Conservation (phyloP, 2,797 vertebrate genomes). For the Dryobates pubescens region DNA sequence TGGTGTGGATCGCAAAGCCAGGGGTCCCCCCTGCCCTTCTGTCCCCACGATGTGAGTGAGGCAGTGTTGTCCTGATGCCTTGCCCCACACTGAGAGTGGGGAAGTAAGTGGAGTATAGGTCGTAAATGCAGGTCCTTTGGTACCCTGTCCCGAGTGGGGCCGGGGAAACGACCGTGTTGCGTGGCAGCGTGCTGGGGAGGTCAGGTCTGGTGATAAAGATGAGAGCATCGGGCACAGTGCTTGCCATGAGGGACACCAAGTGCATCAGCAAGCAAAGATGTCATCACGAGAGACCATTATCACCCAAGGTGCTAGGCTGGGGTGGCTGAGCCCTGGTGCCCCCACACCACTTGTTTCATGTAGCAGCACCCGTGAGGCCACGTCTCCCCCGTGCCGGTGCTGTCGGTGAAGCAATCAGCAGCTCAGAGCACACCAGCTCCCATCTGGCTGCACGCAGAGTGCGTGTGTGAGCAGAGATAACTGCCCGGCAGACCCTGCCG, state of each 20-base stretch:
- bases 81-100: rapidly evolving
- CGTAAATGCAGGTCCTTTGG: rapidly evolving
- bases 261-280: rapidly evolving
- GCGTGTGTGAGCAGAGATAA: conserved; percentile 56
- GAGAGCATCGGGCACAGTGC: rapidly evolving
- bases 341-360: background rate
- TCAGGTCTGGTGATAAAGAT: no score
- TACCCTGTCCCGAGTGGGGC: background rate
- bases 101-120: background rate
- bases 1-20: background rate
- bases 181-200: rapidly evolving
- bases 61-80: background rate
- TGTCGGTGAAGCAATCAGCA: conserved; percentile 37
- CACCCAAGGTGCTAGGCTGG: background rate
- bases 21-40: background rate
- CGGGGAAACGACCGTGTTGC: background rate
- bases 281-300: no score
- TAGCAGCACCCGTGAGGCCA: background rate
- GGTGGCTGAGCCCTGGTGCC: background rate
- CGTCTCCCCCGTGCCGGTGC: background rate
- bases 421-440: background rate
- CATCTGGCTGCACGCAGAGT: conserved; percentile 29
- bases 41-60: background rate
- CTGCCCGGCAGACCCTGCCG: background rate
- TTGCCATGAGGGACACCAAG: rapidly evolving